Percentiles rank a stretch among this genome's conserved stretches.
phyloP scores from a whole-genome alignment of 2,113 vertebrate genomes.

The Solenodon paradoxus region DNA sequence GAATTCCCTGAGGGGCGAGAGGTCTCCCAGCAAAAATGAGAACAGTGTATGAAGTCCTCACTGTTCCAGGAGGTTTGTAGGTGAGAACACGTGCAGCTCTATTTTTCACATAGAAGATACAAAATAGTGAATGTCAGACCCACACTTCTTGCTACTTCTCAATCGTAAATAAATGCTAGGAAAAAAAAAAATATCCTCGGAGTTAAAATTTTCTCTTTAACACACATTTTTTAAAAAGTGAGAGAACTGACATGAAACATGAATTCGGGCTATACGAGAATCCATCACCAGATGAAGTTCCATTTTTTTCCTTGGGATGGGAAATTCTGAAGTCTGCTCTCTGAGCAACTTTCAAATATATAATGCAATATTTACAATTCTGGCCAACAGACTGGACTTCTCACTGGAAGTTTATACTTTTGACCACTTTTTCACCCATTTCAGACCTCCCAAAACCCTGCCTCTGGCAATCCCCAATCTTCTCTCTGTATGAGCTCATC shows the following conservation, averaged over 20 bases:
- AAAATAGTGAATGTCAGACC: too few species aligned
- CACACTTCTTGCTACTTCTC: neutral
- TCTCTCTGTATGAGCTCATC: neutral
- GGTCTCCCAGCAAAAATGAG: neutral
- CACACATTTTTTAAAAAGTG: neutral
- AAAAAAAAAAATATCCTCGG: neutral
- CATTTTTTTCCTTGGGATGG: neutral
- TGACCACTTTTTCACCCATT: neutral
- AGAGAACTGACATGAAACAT: neutral
- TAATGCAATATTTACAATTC: neutral
- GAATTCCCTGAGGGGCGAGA: slow-evolving; percentile 48
- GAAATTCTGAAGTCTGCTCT: neutral
- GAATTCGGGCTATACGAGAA: neutral
- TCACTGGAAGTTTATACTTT: neutral
- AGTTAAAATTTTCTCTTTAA: neutral
- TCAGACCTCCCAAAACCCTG: neutral
- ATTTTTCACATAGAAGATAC: neutral
- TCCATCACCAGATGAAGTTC: neutral
- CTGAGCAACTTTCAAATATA: neutral
- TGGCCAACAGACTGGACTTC: neutral
- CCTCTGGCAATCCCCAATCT: neutral
- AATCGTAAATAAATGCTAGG: neutral
- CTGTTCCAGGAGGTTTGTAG: neutral
- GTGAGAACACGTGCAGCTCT: neutral
- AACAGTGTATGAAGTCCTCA: neutral